These are phyloP conservation scores for Sapayoa aenigma DNA, from an alignment of 2,113 vertebrate genomes.

Conservation along the genomic window DNA sequence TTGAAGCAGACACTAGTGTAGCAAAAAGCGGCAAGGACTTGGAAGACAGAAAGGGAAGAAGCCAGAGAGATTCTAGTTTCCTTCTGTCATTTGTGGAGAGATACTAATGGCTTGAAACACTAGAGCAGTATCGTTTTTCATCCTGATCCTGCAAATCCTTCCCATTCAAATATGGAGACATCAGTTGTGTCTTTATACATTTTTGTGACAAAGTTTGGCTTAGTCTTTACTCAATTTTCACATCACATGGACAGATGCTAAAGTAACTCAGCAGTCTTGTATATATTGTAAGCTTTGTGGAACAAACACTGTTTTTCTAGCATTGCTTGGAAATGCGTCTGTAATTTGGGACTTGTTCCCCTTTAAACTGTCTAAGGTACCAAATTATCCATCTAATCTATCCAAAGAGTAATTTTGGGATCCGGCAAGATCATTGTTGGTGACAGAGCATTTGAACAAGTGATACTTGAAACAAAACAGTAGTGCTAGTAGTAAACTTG, in stretches of 20 bases:
- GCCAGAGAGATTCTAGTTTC: neutral
- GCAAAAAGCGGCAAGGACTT: neutral
- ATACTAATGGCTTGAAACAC: neutral
- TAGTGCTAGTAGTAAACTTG: neutral
- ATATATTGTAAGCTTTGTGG: neutral
- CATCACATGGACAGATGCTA: neutral
- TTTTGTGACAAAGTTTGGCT: neutral
- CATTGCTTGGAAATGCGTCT: neutral
- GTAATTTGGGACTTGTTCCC: neutral
- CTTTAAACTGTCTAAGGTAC: neutral
- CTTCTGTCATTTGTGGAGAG: neutral
- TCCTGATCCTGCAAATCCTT: neutral
- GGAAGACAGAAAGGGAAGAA: neutral
- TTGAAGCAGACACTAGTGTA: neutral
- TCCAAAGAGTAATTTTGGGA: neutral
- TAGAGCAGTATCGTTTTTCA: neutral
- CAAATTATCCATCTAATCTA: neutral
- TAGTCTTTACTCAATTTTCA: neutral
- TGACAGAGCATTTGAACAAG: neutral
- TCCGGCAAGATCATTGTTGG: neutral
- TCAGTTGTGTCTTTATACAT: neutral
- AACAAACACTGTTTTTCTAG: neutral
- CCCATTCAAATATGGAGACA: neutral
- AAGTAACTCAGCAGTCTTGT: neutral
- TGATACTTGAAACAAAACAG: neutral